Base-by-base conservation (phyloP, 2,888 invertebrate genomes). In the Lathronympha strigana region DNA sequence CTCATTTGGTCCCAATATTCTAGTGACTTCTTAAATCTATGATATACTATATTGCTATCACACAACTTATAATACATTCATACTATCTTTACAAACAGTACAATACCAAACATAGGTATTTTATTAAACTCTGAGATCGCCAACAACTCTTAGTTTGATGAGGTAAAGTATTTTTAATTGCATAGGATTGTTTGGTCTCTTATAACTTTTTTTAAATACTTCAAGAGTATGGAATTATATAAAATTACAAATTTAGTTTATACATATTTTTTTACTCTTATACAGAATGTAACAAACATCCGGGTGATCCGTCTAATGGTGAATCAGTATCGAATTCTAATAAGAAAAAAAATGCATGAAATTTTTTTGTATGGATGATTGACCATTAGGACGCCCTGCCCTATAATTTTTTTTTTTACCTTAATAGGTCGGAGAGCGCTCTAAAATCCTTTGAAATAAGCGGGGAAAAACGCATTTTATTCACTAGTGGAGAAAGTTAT, bases 111-210 rank as follows among this genome's bases (percentile, higher is more conserved):
- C 81, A 83, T 81, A 75, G 63, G n/a, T n/a, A n/a, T n/a, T 68
- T 70, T 60, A 68, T 68, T 84, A 89, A 86, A 90, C 83, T 88
- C 81, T 89, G 88, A 88, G 88, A 90, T 88, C 85, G 72, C 76
- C 78, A 88, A 88, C 84, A 82, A 73, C 61, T 61, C 71, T 68
- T 60, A 64, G 63, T 72, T 69, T 71, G 66, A 61, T 33, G 9
- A 43, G 17, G 40, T 40, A 40, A 40, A 8, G 6, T 40, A 4
- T 1, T 19, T 43, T 9, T 43, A 9, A 38, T 2, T 43, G 17
- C 17, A 19, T 8, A 15, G 17, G 17, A 15, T 17, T 1, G 38
- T 17, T 8, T 11, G 9, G 19, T 8, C 17, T 28, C 2, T 40
- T 17, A 9, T 6, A 43, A 40, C 4, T 4, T 28, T 17, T 4